Evolutionary conservation across 2,888 invertebrate genomes (phyloP), one percentile per base, ranked within the genome.

Genomic region (Cerastis rubricosa): DNA sequence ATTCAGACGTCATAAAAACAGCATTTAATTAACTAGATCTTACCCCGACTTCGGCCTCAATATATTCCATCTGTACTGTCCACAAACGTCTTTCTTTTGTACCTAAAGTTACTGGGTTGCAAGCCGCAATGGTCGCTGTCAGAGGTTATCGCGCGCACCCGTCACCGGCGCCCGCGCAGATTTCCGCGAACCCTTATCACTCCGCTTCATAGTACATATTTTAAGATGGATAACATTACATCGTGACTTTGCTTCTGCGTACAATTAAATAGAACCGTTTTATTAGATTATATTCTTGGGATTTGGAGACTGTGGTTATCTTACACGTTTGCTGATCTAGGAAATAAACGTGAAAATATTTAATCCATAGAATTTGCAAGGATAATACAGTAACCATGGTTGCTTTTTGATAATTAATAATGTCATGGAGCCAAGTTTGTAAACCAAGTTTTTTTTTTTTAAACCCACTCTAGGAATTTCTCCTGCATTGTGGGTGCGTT

Each of bases 131-230:
- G 66, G 83, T 25, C 25, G n/a, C 64, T 47, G 83, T 64, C 57
- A 71, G 29, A 75, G 87, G 89, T 84, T 87, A 87, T 87, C 87
- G 54, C 63, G 59, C 64, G 35, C 73, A 74, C 74, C 71, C 76
- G 49, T 35, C 71, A 76, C 75, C 76, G 49, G 74, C 78, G 71
- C 76, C 77, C 77, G 75, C 73, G 74, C 61, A 75, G 83, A 87
- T 89, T 88, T 88, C 88, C 80, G 81, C 88, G 88, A 87, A 87
- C 59, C 78, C 70, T 82, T 89, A 89, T 89, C 89, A 75, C 43
- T 73, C 12, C 35, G 67, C 43, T 74, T 74, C 65, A 67, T 66
- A 67, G 69, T 72, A 65, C 76, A 80, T 83, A 74, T 61, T 81
- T 76, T 74, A 71, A 71, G 35, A 65, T 35, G 78, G 86, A 86